These are phyloP conservation scores for Smittia aterrima DNA, from an alignment of 2,888 invertebrate species.

Conservation along the genomic window DNA sequence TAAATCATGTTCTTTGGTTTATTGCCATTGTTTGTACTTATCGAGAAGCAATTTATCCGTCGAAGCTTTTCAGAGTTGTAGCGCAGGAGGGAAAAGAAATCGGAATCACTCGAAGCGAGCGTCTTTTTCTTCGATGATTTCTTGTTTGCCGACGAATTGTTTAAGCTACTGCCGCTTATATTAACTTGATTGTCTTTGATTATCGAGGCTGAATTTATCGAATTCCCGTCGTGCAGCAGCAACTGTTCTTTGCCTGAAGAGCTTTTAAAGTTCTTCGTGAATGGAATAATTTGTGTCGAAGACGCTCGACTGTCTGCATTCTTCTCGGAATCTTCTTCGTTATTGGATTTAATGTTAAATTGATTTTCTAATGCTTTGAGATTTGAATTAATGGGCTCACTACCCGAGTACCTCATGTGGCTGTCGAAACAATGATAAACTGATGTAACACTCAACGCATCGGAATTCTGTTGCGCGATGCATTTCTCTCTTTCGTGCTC, in stretches of 20 bases:
- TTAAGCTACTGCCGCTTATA: slow-evolving; percentile 34
- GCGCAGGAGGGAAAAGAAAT: slow-evolving; percentile 47
- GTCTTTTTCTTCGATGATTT: slow-evolving; percentile 45
- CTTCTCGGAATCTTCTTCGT: slow-evolving; percentile 11
- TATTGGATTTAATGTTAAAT: slow-evolving; percentile 29
- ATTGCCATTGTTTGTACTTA: slow-evolving; percentile 34
- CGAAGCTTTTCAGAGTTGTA: slow-evolving; percentile 40
- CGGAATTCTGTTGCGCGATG: slow-evolving; percentile 53
- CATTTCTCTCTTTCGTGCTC: slow-evolving; percentile 51
- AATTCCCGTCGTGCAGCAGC: slow-evolving; percentile 17
- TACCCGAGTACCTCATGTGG: slow-evolving; percentile 34
- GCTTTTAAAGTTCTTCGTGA: slow-evolving; percentile 27
- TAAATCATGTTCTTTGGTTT: slow-evolving; percentile 38
- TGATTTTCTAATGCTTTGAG: slow-evolving; percentile 28
- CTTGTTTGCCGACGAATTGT: slow-evolving; percentile 13
- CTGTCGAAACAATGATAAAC: slow-evolving; percentile 37
- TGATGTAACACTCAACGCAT: slow-evolving; percentile 49
- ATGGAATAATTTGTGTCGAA: slow-evolving; percentile 16
- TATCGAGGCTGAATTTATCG: slow-evolving; percentile 34
- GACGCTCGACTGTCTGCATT: slow-evolving; percentile 10
- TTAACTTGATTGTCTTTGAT: slow-evolving; percentile 41
- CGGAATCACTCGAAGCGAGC: slow-evolving; percentile 53
- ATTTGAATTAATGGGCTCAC: slow-evolving; percentile 35
- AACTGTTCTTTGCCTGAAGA: slow-evolving; percentile 4
- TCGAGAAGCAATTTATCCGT: slow-evolving; percentile 34